These are phyloP conservation scores for Achatina immaculata DNA, from an alignment of 1,140 invertebrate species.

Conservation along the genomic window DNA sequence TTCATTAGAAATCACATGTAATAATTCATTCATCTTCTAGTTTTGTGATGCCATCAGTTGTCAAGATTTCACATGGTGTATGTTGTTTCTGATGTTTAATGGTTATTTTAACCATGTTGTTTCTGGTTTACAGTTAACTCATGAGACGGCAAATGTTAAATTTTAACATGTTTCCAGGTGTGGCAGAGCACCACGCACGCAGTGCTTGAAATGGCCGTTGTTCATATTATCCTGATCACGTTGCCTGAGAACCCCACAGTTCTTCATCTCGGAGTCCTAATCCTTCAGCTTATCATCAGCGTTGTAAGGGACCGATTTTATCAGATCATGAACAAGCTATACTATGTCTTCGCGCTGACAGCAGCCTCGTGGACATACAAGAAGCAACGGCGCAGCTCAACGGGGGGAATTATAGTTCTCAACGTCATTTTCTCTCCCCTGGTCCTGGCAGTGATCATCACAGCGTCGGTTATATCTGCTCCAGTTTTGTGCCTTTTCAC, in stretches of 20 bases:
- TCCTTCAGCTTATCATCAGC: conserved; percentile 62
- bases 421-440: conserved; percentile 71
- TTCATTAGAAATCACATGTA: no score
- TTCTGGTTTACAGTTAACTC: no score
- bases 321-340: conserved; percentile 69
- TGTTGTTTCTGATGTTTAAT: no score
- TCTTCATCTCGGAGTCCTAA: conserved; percentile 47
- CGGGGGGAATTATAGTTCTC: conserved; percentile 60
- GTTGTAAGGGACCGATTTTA: conserved; percentile 62
- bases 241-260: conserved; percentile 52
- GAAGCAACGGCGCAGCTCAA: conserved; percentile 68
- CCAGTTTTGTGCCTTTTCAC: conserved; percentile 74
- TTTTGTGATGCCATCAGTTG: no score
- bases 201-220: conserved; percentile 66
- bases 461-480: conserved; percentile 68
- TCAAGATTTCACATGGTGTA: no score
- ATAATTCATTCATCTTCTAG: no score
- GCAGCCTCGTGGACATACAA: conserved; percentile 67
- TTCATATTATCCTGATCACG: conserved; percentile 63
- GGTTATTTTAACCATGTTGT: no score
- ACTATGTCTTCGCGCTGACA: conserved; percentile 63
- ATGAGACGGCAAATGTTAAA: no score
- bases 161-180: conserved; percentile 50
- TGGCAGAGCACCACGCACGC: conserved; percentile 70
- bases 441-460: conserved; percentile 63